Evolutionary conservation across 2,888 invertebrate species (phyloP), one percentile per base, ranked within the genome.

Genomic region (Pyralis farinalis): DNA sequence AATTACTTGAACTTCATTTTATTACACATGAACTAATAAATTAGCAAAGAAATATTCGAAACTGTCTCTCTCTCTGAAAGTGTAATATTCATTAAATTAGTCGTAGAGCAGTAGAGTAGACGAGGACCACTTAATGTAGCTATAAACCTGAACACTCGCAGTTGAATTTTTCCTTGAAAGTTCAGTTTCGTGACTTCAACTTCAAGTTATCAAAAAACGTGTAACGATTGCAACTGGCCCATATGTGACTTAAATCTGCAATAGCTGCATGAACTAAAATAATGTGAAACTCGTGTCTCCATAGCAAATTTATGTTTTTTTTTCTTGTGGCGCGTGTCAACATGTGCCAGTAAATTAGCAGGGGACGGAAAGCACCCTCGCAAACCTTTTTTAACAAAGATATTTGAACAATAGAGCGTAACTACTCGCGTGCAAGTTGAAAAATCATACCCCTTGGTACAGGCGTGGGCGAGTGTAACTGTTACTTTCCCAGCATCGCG

Each of bases 321-420:
- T 82, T 76, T 81, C 69, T 66, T 52, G 51, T 56, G 69, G 66
- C 85, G 81, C 86, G 87, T 86, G 88, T 86, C 88, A 81, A 82
- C 87, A 84, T 86, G 85, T 81, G 88, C 84, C 71, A 67, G 71
- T 76, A 87, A 88, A 87, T 88, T 88, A 87, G 85, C 86, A 75
- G 71, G 85, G 87, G 87, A 75, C 71, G 67, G 59, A 54, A 56
- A 64, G 73, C 78, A 75, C 87, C 87, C 87, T 84, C 75, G 79
- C 82, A 63, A 72, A 73, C 51, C 71, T 85, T 80, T 80, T 85
- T 80, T 74, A 71, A 79, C 76, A 81, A 83, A 81, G 71, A 77
- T 74, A 69, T 76, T 79, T 67, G 76, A 87, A 87, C 87, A 87
- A 87, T 86, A 69, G 80, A 53, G 49, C 69, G 67, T 85, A 86